A percentile compares a stretch with the other conserved stretches of the same genome.
Conservation (phyloP, 2,797 vertebrate genomes). For the Babyrousa celebensis region DNA sequence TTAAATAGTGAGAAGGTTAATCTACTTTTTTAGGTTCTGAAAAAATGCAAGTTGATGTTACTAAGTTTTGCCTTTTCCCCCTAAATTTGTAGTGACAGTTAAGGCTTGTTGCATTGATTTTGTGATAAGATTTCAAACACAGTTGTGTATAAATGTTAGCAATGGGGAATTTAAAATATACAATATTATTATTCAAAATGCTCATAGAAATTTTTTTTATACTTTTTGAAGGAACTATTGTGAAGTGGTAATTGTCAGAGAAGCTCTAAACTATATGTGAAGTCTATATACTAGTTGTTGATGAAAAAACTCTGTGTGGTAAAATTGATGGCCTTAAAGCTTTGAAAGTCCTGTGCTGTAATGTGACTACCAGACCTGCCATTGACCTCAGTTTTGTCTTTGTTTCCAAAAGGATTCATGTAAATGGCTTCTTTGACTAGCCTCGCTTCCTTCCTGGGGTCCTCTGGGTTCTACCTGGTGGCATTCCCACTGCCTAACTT, state of each 20-base stretch:
- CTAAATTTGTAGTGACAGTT: slow-evolving; percentile 3
- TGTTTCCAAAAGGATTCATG: slow-evolving; percentile 1
- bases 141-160: slow-evolving; percentile 47
- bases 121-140: not conserved
- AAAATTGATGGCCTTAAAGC: not conserved
- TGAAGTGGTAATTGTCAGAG: slow-evolving; percentile 44
- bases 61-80: slow-evolving; percentile 26
- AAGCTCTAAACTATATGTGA: slow-evolving; percentile 23
- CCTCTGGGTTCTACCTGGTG: not conserved
- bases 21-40: slow-evolving; percentile 38
- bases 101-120: not conserved
- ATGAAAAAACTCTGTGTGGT: not conserved
- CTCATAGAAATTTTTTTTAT: slow-evolving; percentile 33
- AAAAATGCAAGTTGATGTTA: slow-evolving; percentile 46
- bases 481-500: not conserved
- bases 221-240: slow-evolving; percentile 39
- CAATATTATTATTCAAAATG: slow-evolving; percentile 55
- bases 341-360: not conserved
- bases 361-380: not conserved
- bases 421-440: not conserved
- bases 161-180: slow-evolving; percentile 60
- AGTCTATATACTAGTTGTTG: slow-evolving; percentile 17
- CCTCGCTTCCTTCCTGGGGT: not conserved
- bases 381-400: slow-evolving; percentile 1
- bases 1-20: slow-evolving; percentile 66